Base-by-base conservation (phyloP, 2,113 vertebrate species). In the Lophotis ruficrista region DNA sequence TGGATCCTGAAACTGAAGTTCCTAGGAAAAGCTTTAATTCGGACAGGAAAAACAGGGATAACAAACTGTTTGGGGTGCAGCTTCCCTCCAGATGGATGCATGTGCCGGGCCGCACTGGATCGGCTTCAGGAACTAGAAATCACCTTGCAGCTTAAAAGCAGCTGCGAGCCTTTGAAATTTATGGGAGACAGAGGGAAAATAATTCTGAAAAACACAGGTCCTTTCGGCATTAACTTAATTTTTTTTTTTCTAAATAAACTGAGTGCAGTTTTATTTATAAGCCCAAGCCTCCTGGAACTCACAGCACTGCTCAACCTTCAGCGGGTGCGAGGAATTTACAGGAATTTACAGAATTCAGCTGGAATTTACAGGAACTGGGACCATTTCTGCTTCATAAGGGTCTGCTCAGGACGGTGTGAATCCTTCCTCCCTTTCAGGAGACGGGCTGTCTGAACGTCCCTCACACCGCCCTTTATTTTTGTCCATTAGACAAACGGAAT, bases 401-500 rank as follows among this genome's bases (percentile, higher is more conserved):
- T 62, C 85, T 58, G 90, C 93, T 93, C 86, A 20, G 86, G 72
- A 87, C 20, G 19, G 12, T 48, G 70, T 61, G 83, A 81, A 87
- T 75, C 72, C 69, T 41, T 66, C 37, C 92, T 83, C 91, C 90
- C 95, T 94, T 87, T 89, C 70, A 92, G 92, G 60, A 97, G 92
- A 92, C 83, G 77, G 87, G 90, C 95, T 96, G 95, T 58, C 96
- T 94, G 95, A 87, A 87, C 20, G 92, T 94, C 96, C 89, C 84
- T 96, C 96, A 89, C 61, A 12, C 50, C 89, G 89, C 94, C 89
- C 95, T 92, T 96, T 95, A 89, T 95, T 97, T 96, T 96, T 89
- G 84, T 89, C 96, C 95, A 71, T 94, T 91, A 96, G 93, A 96
- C 92, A 96, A 93, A 96, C 94, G 93, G 91, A 93, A 95, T 82